phyloP scores from a whole-genome alignment of 2,797 vertebrate genomes.

The Falco rusticolus region DNA sequence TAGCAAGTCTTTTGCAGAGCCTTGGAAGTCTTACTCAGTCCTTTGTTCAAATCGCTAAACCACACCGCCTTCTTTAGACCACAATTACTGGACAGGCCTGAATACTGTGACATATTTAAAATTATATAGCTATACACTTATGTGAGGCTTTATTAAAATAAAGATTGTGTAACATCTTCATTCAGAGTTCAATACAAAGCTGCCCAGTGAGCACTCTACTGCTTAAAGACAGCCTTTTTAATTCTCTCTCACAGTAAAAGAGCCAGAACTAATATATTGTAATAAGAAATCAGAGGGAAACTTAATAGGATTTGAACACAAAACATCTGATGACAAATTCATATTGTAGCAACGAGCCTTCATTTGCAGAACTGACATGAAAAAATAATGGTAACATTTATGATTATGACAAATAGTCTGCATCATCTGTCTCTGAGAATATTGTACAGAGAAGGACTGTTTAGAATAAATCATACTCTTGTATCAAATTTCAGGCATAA shows the following conservation, averaged over 20 bases:
- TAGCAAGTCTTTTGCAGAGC: conserved; percentile 40
- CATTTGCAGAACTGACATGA: neutral
- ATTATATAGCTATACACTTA: conserved; percentile 25
- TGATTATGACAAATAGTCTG: conserved; percentile 9
- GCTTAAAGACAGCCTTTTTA: neutral
- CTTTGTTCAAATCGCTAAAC: conserved; percentile 36
- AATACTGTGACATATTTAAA: conserved; percentile 34
- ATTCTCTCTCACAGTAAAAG: neutral
- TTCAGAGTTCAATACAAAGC: conserved; percentile 23
- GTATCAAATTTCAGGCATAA: neutral
- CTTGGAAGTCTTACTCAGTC: conserved; percentile 40
- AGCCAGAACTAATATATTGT: neutral
- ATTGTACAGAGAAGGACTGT: neutral
- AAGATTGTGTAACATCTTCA: conserved; percentile 19
- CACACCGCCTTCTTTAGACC: conserved; percentile 44
- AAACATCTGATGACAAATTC: conserved; percentile 20
- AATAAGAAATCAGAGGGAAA: conserved; percentile 12
- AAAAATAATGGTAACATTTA: conserved; percentile 41
- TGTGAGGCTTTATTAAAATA: conserved; percentile 30
- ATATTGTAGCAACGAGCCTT: neutral
- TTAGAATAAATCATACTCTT: neutral
- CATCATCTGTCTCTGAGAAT: neutral
- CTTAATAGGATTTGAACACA: neutral
- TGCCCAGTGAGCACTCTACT: neutral
- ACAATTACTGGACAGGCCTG: conserved; percentile 34